Evolutionary conservation across 2,113 vertebrate species (phyloP), one percentile per base, ranked within the genome.

Genomic region (Rhagologus leucostigma): DNA sequence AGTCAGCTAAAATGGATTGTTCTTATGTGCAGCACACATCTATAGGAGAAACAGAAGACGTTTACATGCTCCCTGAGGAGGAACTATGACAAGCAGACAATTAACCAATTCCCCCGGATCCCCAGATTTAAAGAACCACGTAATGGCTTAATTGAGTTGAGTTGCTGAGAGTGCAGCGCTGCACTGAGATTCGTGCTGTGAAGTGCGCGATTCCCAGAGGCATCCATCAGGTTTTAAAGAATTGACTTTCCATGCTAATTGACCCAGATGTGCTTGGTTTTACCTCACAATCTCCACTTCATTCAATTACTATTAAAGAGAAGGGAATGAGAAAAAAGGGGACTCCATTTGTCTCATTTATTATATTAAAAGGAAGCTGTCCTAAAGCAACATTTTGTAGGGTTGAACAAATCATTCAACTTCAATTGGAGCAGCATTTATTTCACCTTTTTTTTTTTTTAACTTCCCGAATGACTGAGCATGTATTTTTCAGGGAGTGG

Each of bases 171-270:
- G 91, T 87, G 89, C 42, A 3, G 94, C 30, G 1, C 92, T 95
- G 91, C 3, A 3, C 92, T 92, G 88, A 87, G 93, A 63, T 95
- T 95, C 91, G 81, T 97, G 96, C 96, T 96, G 96, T 94, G 96
- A 95, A 94, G 94, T 59, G 94, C 0, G 0, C 23, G 10, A 96
- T 97, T 97, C 96, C 96, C 96, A 96, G 96, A 95, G 90, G 89
- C 89, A 96, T 92, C 95, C 95, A 82, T 96, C 95, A 92, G 95
- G 70, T 93, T 89, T 91, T 87, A 92, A 95, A 96, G 96, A 96
- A 95, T 91, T 97, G 96, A 95, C 96, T 96, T 96, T 93, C 92
- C 93, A 95, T 95, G 96, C 92, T 96, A 96, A 96, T 96, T 97
- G 96, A 97, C 95, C 89, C 91, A 96, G 93, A 96, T 96, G 94